phyloP scores from a whole-genome alignment of 1,140 invertebrate genomes.

The Pseudomyrmex cubaensis region DNA sequence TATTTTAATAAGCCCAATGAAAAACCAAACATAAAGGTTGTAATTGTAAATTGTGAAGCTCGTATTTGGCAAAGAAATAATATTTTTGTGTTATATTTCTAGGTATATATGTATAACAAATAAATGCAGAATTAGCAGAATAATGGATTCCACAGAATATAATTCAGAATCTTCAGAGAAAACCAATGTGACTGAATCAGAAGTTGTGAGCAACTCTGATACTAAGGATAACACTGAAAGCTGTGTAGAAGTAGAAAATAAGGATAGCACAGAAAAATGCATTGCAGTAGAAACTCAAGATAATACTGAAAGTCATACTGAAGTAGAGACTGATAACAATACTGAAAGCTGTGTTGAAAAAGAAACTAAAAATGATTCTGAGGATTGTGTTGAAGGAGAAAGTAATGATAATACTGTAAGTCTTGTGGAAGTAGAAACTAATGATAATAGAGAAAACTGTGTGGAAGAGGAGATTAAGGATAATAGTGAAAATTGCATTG shows the following conservation, averaged over 20 bases:
- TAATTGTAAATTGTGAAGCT: not conserved
- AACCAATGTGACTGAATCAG: conserved; percentile 10
- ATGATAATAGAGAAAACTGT: not conserved
- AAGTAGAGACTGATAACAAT: conserved; percentile 30
- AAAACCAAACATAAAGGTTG: too few species aligned
- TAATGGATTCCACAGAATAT: conserved; percentile 51
- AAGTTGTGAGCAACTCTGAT: conserved; percentile 1
- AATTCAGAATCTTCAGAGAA: conserved; percentile 8
- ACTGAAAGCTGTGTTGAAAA: conserved; percentile 2
- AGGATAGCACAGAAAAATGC: conserved; percentile 25
- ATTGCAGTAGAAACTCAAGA: conserved; percentile 14
- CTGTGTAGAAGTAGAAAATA: not conserved
- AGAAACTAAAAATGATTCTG: conserved; percentile 27
- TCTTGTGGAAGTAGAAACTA: not conserved
- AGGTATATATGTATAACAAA: conserved; percentile 18
- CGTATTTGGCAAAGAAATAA: not conserved
- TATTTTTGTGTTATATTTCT: conserved; percentile 8
- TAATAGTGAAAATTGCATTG: conserved; percentile 13
- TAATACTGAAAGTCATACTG: conserved; percentile 16
- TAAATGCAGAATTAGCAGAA: conserved; percentile 12
- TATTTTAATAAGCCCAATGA: not conserved
- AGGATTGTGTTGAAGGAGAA: not conserved
- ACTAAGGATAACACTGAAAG: conserved; percentile 23
- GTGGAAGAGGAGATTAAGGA: conserved; percentile 20
- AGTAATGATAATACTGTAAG: conserved; percentile 35